A percentile compares a stretch with the other conserved stretches of the same genome.
Conservation (phyloP, 2,888 invertebrate species). For the Drosophila melanosoma region DNA sequence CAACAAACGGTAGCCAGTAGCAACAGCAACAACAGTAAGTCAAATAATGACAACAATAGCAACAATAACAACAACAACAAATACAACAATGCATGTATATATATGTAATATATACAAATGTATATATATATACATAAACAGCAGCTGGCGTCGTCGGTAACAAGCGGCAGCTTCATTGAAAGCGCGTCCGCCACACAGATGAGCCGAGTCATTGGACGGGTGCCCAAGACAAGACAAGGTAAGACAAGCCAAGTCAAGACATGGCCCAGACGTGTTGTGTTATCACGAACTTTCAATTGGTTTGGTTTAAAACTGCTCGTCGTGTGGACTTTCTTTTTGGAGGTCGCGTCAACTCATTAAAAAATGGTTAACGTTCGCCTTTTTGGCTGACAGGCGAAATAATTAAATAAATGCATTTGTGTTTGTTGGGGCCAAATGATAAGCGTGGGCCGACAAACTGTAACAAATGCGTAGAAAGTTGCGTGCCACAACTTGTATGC, state of each 20-base stretch:
- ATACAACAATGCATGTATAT: slow-evolving; percentile 15
- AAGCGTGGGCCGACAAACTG: slow-evolving; percentile 70
- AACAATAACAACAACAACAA: not conserved
- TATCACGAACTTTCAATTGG: slow-evolving; percentile 60
- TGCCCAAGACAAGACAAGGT: slow-evolving; percentile 34
- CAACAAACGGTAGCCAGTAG: slow-evolving; percentile 52
- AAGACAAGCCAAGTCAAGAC: slow-evolving; percentile 33
- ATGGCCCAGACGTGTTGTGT: slow-evolving; percentile 59
- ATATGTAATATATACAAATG: not conserved
- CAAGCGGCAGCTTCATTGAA: slow-evolving; percentile 33
- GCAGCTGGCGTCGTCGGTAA: slow-evolving; percentile 36
- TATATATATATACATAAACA: slow-evolving; percentile 10
- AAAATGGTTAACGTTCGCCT: slow-evolving; percentile 63
- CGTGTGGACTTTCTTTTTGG: slow-evolving; percentile 64
- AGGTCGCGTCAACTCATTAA: slow-evolving; percentile 63
- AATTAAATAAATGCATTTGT: slow-evolving; percentile 65
- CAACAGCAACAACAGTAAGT: slow-evolving; percentile 12
- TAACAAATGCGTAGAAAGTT: slow-evolving; percentile 78
- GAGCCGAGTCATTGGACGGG: slow-evolving; percentile 60
- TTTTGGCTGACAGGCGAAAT: slow-evolving; percentile 73
- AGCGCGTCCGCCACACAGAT: slow-evolving; percentile 46
- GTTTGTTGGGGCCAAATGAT: slow-evolving; percentile 55
- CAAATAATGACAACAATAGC: slow-evolving; percentile 23
- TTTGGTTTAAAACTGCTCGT: slow-evolving; percentile 25
- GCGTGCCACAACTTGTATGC: slow-evolving; percentile 35